Evolutionary conservation across 64 coral and sea anemone genomes (phyloP), one percentile per base, ranked within the genome.

Genomic region (Pachyseris speciosa): DNA sequence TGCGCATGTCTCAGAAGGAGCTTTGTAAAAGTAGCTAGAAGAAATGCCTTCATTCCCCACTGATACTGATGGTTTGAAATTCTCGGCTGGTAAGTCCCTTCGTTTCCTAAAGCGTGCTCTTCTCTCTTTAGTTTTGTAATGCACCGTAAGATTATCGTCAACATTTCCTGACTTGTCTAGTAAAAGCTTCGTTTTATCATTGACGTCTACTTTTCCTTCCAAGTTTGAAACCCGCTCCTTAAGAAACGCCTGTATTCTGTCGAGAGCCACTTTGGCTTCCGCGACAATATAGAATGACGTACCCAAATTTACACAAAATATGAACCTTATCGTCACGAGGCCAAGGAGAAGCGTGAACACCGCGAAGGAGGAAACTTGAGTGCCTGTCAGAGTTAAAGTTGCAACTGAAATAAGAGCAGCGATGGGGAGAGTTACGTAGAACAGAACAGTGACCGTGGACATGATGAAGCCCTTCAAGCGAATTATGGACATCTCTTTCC

Each of bases 331-430:
- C 15, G 28, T 78, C 5, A 27, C 32, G 30, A 83, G 37, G 53
- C 57, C 57, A 6, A 83, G 20, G 13, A 83, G 29, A 64, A 83
- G 79, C n/a, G 79, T 83, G 51, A 83, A 83, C 64, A 83, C 64
- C 36, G 51, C 51, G 25, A 83, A 65, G 5, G 79, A 65, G 9
- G 53, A 83, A 8, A 83, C 38, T 7, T 64, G 36, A 13, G 79
- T 26, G 27, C 79, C 79, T 39, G 16, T 30, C 50, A 80, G 36
- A 33, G 50, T 28, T 9, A 74, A 20, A 11, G 40, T 26, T 47
- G 70, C n/a, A 12, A 77, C 74, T 51, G 74, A 77, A n/a, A 77
- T 34, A 2, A 77, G 47, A 7, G 27, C 47, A 11, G 74, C 74
- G 29, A 77, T 51, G 17, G 74, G 73, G 31, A 51, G 42, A 10